A percentile compares a stretch with the other conserved stretches of the same genome.
phyloP scores from a whole-genome alignment of 2,888 invertebrate genomes.

The Acholoe squamosa region DNA sequence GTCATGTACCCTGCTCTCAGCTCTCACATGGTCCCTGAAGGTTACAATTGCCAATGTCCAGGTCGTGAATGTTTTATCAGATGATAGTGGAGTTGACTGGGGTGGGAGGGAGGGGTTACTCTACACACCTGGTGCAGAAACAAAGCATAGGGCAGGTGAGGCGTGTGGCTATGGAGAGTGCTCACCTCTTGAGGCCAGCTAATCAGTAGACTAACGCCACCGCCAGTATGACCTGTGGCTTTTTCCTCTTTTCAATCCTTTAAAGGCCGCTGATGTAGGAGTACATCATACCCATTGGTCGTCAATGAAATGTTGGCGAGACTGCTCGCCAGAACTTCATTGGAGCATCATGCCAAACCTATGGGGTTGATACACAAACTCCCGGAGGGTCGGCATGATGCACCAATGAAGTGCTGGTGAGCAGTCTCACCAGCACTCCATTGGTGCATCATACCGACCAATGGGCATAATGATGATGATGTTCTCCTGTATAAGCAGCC shows the following conservation, averaged over 20 bases:
- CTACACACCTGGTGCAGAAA: constrained; percentile 47
- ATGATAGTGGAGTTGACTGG: not conserved
- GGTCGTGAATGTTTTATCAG: constrained; percentile 39
- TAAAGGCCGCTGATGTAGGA: too few relatives aligned
- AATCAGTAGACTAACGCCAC: constrained; percentile 11
- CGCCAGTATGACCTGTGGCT: constrained; percentile 49
- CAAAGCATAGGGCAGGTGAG: constrained; percentile 19
- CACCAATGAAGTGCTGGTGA: too few relatives aligned
- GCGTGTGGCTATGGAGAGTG: not conserved
- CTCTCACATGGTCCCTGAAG: not conserved
- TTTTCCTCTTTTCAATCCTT: not conserved
- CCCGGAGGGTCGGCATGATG: too few relatives aligned
- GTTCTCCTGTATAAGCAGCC: too few relatives aligned
- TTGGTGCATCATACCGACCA: too few relatives aligned
- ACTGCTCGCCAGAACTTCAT: too few relatives aligned
- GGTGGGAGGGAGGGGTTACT: not conserved
- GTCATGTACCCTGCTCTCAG: not conserved
- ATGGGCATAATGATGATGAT: too few relatives aligned
- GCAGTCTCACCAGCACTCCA: too few relatives aligned
- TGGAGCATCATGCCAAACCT: too few relatives aligned
- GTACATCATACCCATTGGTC: too few relatives aligned
- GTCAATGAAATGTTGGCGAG: too few relatives aligned
- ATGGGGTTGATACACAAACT: too few relatives aligned
- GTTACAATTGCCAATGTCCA: constrained; percentile 3
- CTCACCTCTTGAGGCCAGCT: constrained; percentile 42